phyloP scores from a whole-genome alignment of 1,140 invertebrate genomes.

The Cydia amplana region DNA sequence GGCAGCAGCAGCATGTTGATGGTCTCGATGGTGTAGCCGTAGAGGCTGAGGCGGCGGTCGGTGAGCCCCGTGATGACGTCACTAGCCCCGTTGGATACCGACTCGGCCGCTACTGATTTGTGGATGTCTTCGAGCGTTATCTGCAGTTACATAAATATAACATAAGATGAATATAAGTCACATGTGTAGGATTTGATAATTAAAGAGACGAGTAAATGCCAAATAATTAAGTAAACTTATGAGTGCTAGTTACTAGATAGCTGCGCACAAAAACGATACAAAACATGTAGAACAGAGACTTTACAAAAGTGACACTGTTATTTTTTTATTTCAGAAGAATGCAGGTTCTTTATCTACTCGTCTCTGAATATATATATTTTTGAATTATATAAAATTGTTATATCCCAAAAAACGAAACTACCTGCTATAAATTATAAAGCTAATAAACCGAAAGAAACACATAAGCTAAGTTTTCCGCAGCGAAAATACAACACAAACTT shows the following conservation, averaged over 20 bases:
- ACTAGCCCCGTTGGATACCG: conserved; percentile 62
- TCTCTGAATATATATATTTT: background rate
- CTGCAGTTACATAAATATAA: conserved; percentile 48
- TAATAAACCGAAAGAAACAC: conserved; percentile 8
- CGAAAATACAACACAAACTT: background rate
- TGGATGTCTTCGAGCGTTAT: conserved; percentile 81
- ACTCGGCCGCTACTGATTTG: conserved; percentile 68
- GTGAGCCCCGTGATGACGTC: conserved; percentile 81
- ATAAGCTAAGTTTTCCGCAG: background rate
- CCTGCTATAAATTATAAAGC: background rate
- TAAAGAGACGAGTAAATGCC: conserved; percentile 16
- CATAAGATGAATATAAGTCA: conserved; percentile 30
- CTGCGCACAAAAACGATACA: no score
- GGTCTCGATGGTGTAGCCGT: conserved; percentile 97
- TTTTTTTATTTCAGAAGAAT: no score
- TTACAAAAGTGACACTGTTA: no score
- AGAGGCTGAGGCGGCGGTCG: conserved; percentile 94
- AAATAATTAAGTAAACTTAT: no score
- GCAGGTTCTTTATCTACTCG: background rate
- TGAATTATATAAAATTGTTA: background rate
- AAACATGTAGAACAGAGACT: no score
- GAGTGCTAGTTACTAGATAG: no score
- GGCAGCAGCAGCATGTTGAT: conserved; percentile 96
- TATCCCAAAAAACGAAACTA: background rate
- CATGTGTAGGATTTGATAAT: conserved; percentile 32